Conservation (phyloP, 2,888 invertebrate species). For the Muschampia plurimacula region DNA sequence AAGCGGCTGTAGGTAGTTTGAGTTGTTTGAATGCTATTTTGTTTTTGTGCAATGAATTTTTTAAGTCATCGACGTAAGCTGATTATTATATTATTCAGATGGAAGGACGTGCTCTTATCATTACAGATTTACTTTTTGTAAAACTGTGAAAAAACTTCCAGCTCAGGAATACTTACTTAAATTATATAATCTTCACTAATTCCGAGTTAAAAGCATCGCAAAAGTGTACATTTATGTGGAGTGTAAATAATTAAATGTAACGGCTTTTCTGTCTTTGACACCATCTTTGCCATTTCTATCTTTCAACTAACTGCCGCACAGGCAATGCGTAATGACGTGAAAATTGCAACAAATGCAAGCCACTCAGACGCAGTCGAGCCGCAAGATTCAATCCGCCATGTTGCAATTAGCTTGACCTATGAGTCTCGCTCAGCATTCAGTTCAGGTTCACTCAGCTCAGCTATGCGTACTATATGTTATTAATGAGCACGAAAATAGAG, state of each 20-base stretch:
- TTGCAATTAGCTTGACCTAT: constrained; percentile 34
- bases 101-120: too few relatives aligned
- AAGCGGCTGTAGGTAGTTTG: neutral
- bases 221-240: neutral
- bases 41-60: neutral
- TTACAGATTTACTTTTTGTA: too few relatives aligned
- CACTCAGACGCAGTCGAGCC: constrained; percentile 58
- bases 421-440: constrained; percentile 16
- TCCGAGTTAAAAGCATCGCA: too few relatives aligned
- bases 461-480: neutral
- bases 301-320: constrained; percentile 68
- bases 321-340: constrained; percentile 76
- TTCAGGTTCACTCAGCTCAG: neutral
- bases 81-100: neutral
- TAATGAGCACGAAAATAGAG: neutral
- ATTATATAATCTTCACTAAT: too few relatives aligned
- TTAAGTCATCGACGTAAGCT: neutral
- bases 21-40: neutral
- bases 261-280: neutral
- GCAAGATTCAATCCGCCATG: constrained; percentile 69
- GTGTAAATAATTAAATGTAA: neutral
- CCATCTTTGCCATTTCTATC: constrained; percentile 60
- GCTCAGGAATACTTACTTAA: too few relatives aligned
- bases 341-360: constrained; percentile 72
- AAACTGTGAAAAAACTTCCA: too few relatives aligned